Conservation (phyloP, 2,888 invertebrate species). For the Netelia inedita region DNA sequence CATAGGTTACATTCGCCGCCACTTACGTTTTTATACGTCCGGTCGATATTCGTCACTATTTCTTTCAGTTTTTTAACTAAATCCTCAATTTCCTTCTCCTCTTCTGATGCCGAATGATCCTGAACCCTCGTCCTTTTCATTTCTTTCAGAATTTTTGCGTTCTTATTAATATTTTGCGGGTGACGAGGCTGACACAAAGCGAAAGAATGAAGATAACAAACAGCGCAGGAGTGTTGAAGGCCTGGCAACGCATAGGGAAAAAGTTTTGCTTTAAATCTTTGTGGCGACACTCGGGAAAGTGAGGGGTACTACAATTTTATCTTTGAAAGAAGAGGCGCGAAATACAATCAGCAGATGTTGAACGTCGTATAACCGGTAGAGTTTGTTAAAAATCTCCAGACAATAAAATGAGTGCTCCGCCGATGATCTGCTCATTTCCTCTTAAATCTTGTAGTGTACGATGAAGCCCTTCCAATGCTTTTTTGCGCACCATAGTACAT, state of each 20-base stretch:
- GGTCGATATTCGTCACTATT: conserved; percentile 13
- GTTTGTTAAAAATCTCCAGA: too few species aligned
- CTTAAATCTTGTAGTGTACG: too few species aligned
- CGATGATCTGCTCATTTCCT: too few species aligned
- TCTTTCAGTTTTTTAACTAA: conserved; percentile 30
- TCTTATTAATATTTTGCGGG: conserved; percentile 28
- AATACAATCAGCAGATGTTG: too few species aligned
- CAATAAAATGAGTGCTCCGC: too few species aligned
- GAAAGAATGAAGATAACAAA: conserved; percentile 30
- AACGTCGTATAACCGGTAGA: too few species aligned
- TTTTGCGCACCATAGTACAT: too few species aligned
- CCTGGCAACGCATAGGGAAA: neutral
- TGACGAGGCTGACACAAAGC: conserved; percentile 47
- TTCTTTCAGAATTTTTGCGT: conserved; percentile 21
- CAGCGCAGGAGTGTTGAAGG: neutral
- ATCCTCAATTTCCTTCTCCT: conserved; percentile 22
- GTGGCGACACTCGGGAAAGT: conserved; percentile 19
- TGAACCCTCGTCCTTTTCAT: conserved; percentile 37
- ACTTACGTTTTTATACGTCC: conserved; percentile 25
- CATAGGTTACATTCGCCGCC: neutral
- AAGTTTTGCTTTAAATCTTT: conserved; percentile 17
- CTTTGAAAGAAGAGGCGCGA: conserved; percentile 18
- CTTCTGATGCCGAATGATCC: conserved; percentile 5
- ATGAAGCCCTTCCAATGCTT: too few species aligned
- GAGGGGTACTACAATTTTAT: conserved; percentile 28